Evolutionary conservation across 2,797 vertebrate genomes (phyloP).

Genomic region (Halcyon badia): DNA sequence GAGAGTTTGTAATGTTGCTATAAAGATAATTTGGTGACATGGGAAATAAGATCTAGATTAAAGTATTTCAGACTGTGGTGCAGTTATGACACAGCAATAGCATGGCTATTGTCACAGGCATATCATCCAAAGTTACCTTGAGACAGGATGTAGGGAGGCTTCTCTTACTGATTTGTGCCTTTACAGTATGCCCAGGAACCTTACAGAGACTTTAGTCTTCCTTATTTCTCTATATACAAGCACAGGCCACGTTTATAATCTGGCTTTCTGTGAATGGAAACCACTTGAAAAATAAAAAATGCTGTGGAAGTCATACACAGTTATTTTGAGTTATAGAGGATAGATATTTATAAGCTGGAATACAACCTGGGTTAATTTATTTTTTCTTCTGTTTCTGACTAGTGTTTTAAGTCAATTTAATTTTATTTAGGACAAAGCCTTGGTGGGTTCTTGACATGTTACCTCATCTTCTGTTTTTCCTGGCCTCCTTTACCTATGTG

Average conservation of each 20-base stretch:
- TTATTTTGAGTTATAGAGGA: not conserved
- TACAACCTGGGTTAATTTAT: not conserved
- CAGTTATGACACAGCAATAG: not conserved
- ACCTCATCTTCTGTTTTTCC: not conserved
- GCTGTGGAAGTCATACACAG: not conserved
- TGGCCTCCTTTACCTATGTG: not conserved
- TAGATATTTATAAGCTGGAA: not conserved
- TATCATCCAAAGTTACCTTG: not conserved
- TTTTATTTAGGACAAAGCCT: not conserved
- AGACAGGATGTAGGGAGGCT: not conserved
- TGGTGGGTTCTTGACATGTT: not conserved
- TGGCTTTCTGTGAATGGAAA: not conserved
- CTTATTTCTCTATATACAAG: not conserved
- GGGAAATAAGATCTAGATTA: not conserved
- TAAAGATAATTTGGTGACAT: not conserved
- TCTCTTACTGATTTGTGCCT: not conserved
- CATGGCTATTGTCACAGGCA: accelerated
- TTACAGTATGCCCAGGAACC: not conserved
- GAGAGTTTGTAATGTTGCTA: not conserved
- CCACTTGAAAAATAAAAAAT: not conserved
- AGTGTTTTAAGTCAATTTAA: not conserved
- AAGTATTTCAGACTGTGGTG: not conserved
- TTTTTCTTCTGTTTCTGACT: not conserved
- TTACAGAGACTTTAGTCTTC: not conserved
- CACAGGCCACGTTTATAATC: not conserved